These are phyloP conservation scores for Fregetta grallaria DNA, from an alignment of 2,113 vertebrate genomes.

Conservation along the genomic window DNA sequence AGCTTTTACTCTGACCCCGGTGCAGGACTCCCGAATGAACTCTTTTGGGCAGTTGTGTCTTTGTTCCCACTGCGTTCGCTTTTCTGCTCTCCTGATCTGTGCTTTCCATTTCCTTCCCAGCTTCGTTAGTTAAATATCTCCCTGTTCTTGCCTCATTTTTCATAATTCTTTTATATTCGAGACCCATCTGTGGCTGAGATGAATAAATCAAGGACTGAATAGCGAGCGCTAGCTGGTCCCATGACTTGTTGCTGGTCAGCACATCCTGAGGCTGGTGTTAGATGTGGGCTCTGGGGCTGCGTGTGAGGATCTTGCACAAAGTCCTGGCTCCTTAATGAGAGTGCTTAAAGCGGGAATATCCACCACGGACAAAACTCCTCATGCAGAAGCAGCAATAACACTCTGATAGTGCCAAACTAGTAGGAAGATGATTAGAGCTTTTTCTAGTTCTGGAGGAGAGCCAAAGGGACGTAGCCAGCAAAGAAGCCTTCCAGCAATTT, in stretches of 20 bases:
- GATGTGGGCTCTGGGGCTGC: not conserved
- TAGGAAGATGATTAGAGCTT: constrained; percentile 46
- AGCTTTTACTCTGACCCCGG: not conserved
- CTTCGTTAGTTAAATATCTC: not conserved
- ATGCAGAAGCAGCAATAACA: constrained; percentile 43
- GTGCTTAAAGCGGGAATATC: constrained; percentile 24
- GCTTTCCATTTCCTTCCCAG: not conserved
- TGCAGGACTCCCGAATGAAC: not conserved
- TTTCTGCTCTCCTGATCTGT: not conserved
- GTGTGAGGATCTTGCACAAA: not conserved
- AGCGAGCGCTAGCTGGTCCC: not conserved
- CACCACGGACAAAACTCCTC: not conserved
- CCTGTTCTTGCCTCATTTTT: not conserved
- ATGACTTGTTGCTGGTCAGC: not conserved
- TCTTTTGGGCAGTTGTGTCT: not conserved
- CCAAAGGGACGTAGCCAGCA: constrained; percentile 16
- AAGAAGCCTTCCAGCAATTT: constrained; percentile 4
- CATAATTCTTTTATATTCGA: not conserved
- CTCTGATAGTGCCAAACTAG: constrained; percentile 22
- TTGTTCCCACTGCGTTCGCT: not conserved
- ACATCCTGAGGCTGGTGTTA: not conserved
- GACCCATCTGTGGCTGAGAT: not conserved
- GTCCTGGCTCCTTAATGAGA: not conserved
- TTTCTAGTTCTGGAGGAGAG: constrained; percentile 31
- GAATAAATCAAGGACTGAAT: not conserved